These are phyloP conservation scores for Erythrolamprus reginae DNA, from an alignment of 2,113 vertebrate species.

Conservation along the genomic window DNA sequence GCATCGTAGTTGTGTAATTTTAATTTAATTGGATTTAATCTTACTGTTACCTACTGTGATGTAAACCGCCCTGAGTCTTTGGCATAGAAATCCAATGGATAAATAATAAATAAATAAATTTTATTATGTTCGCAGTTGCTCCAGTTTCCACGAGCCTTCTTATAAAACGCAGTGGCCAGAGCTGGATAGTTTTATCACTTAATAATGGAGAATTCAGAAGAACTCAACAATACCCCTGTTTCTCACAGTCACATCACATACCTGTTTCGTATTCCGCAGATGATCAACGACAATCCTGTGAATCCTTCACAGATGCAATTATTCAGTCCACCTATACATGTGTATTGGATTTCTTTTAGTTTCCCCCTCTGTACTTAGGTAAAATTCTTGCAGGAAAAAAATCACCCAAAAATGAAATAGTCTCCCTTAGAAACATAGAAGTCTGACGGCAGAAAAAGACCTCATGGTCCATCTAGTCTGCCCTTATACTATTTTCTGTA, in stretches of 20 bases:
- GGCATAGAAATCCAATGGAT: too few relatives aligned
- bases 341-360: neutral
- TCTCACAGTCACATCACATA: neutral
- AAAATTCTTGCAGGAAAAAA: neutral
- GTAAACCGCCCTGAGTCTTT: too few relatives aligned
- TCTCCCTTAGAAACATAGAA: too few relatives aligned
- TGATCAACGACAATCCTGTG: neutral
- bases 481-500: too few relatives aligned
- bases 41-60: too few relatives aligned
- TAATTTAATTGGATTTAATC: too few relatives aligned
- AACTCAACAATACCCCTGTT: neutral
- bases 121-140: too few relatives aligned
- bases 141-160: neutral
- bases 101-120: too few relatives aligned
- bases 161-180: neutral
- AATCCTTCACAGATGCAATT: neutral
- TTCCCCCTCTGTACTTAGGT: neutral
- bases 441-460: too few relatives aligned
- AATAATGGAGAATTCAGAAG: neutral
- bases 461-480: too few relatives aligned
- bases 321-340: neutral
- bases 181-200: neutral
- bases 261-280: neutral
- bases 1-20: too few relatives aligned
- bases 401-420: neutral